These are phyloP conservation scores for Chromoteleia sp. DNA, from an alignment of 2,888 invertebrate genomes.

Conservation along the genomic window DNA sequence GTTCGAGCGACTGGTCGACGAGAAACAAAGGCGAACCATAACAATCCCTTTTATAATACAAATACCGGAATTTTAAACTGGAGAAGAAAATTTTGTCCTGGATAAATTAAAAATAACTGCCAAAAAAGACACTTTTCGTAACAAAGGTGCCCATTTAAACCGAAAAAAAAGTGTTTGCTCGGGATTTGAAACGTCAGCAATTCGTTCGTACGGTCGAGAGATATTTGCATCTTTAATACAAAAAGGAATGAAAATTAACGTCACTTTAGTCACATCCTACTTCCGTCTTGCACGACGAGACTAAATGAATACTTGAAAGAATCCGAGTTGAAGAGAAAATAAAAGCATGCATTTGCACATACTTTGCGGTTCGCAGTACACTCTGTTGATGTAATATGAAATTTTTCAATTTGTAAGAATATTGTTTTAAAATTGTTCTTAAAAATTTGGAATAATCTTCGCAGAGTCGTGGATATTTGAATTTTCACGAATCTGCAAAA, in stretches of 20 bases:
- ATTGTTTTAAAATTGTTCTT: no score
- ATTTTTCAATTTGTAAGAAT: no score
- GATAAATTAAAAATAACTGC: conserved; percentile 1
- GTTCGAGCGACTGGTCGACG: no score
- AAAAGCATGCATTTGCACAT: background rate
- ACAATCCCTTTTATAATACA: conserved; percentile 22
- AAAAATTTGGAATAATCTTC: no score
- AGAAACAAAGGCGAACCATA: no score
- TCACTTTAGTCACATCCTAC: conserved; percentile 35
- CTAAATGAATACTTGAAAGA: conserved; percentile 27
- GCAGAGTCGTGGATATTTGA: no score
- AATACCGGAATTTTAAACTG: conserved; percentile 43
- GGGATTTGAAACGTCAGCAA: conserved; percentile 1
- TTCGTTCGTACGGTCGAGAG: conserved; percentile 24
- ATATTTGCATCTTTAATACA: conserved; percentile 42
- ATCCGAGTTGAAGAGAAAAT: conserved; percentile 26
- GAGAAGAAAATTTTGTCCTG: conserved; percentile 26
- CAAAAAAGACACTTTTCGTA: conserved; percentile 22
- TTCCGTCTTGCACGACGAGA: conserved; percentile 36
- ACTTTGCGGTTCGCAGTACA: no score
- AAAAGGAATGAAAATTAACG: conserved; percentile 42
- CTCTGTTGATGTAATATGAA: no score
- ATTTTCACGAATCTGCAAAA: no score
- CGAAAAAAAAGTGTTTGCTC: conserved; percentile 14
- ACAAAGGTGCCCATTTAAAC: conserved; percentile 33